Conservation (phyloP, 2,888 invertebrate genomes). For the Nymphalis polychloros region DNA sequence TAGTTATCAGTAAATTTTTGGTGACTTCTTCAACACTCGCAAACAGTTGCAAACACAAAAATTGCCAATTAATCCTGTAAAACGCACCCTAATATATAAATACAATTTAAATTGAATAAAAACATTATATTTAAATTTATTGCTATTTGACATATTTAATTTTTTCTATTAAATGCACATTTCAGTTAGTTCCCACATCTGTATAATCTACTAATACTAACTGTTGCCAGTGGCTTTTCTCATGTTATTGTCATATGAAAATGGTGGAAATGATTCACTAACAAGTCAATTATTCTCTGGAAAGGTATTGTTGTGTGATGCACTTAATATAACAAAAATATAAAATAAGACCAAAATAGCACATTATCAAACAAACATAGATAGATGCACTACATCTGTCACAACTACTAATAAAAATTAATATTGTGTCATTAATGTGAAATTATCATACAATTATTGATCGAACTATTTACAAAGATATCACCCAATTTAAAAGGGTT, state of each 20-base stretch:
- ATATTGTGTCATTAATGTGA: background rate
- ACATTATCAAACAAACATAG: background rate
- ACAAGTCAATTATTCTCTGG: background rate
- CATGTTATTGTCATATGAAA: conserved; percentile 1
- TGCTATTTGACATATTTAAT: conserved; percentile 2
- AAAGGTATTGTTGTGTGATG: background rate
- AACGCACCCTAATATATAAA: background rate
- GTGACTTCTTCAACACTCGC: too few relatives aligned
- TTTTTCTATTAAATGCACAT: conserved; percentile 10
- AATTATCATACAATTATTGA: too few relatives aligned
- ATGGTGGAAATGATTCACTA: background rate
- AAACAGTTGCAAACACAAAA: too few relatives aligned
- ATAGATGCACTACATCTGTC: background rate
- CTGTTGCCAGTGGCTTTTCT: background rate
- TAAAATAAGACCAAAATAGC: background rate
- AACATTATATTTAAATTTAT: conserved; percentile 6
- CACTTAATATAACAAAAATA: background rate
- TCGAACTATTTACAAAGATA: too few relatives aligned
- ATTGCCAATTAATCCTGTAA: background rate
- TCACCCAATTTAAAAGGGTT: background rate
- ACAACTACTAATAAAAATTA: background rate
- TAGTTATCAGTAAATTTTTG: too few relatives aligned
- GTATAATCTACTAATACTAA: background rate
- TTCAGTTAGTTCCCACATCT: background rate
- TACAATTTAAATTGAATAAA: conserved; percentile 6